phyloP scores from a whole-genome alignment of 2,888 invertebrate species.

The Nomada fucata region DNA sequence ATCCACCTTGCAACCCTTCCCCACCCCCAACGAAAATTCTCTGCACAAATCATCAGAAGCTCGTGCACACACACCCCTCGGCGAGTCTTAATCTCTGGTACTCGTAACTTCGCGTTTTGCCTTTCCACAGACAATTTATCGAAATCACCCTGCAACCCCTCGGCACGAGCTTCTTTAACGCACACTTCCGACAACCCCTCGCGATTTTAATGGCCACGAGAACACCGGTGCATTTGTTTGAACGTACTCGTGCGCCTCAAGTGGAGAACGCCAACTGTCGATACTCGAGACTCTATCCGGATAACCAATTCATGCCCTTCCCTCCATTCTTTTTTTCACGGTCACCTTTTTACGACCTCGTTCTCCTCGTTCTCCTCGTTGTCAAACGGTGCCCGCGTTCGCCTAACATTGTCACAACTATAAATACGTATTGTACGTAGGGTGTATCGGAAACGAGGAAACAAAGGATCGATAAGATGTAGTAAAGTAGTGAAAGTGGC shows the following conservation, averaged over 20 bases:
- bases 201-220: constrained; percentile 62
- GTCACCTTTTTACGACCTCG: constrained; percentile 45
- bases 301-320: constrained; percentile 58
- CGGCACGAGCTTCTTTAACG: constrained; percentile 26
- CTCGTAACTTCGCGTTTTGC: constrained; percentile 27
- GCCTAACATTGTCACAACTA: constrained; percentile 50
- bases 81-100: constrained; percentile 14
- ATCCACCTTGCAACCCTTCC: not conserved
- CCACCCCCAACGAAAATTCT: constrained; percentile 2
- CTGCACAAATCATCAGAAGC: not conserved
- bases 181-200: constrained; percentile 64
- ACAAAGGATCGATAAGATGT: constrained; percentile 33
- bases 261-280: constrained; percentile 84
- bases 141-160: constrained; percentile 9
- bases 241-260: constrained; percentile 76
- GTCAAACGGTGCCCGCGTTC: constrained; percentile 58
- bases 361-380: constrained; percentile 25
- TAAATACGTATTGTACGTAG: not conserved
- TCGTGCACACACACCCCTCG: not conserved
- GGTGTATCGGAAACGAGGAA: constrained; percentile 16
- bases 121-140: constrained; percentile 51
- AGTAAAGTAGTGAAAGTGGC: not conserved
- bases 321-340: not conserved
- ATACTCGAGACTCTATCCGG: constrained; percentile 74
- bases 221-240: constrained; percentile 76